Evolutionary conservation across 2,113 vertebrate genomes (phyloP).

Genomic region (Microcebus griseorufus): DNA sequence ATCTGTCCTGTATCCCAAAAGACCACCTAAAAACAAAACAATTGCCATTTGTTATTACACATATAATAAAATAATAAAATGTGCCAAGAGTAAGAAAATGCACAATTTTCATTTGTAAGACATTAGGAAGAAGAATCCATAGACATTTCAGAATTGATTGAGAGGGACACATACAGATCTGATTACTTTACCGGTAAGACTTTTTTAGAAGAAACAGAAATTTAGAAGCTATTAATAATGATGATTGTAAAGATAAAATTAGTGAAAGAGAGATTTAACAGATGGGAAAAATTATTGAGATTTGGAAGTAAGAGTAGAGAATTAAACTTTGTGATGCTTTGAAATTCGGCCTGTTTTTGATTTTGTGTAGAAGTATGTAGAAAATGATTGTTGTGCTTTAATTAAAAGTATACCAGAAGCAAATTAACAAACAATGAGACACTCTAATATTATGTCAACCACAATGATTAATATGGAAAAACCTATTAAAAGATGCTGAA

Average conservation of each 20-base stretch:
- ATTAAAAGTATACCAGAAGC: not conserved
- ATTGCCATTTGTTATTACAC: not conserved
- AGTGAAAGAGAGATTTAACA: not conserved
- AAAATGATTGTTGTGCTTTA: not conserved
- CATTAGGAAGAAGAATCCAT: not conserved
- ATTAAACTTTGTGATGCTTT: not conserved
- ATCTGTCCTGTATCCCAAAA: not conserved
- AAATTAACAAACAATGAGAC: not conserved
- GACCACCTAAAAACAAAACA: not conserved
- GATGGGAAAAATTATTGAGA: not conserved
- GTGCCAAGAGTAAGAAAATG: not conserved
- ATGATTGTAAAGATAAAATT: not conserved
- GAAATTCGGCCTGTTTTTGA: not conserved
- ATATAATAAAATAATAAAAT: not conserved
- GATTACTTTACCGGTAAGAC: not conserved
- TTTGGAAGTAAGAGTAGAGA: not conserved
- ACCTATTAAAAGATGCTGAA: not conserved
- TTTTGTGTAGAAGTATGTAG: not conserved
- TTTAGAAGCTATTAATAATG: not conserved
- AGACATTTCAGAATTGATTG: not conserved
- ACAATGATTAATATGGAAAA: not conserved
- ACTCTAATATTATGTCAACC: not conserved
- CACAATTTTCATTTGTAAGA: not conserved
- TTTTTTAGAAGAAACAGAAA: not conserved
- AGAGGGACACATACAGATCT: not conserved